Conservation (phyloP, 2,888 invertebrate species). For the Leptinotarsa peninsularis region DNA sequence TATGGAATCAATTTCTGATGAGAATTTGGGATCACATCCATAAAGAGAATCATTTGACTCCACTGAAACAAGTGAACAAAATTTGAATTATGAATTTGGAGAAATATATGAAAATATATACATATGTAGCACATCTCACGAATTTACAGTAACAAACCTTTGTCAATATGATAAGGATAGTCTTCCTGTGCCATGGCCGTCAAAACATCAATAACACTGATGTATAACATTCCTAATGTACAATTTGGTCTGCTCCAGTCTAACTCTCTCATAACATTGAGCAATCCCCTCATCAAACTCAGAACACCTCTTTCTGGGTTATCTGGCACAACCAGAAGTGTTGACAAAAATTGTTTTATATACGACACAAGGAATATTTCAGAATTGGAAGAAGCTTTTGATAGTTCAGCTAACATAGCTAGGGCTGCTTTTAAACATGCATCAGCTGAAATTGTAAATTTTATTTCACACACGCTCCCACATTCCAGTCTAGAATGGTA, state of each 20-base stretch:
- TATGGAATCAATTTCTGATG: slow-evolving; percentile 82
- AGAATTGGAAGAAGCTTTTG: slow-evolving; percentile 80
- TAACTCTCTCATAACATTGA: slow-evolving; percentile 83
- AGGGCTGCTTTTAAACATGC: slow-evolving; percentile 93
- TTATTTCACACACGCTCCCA: no score
- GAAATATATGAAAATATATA: slow-evolving; percentile 25
- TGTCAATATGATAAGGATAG: slow-evolving; percentile 88
- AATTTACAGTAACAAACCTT: slow-evolving; percentile 71
- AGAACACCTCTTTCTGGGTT: slow-evolving; percentile 90
- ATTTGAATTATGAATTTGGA: neutral
- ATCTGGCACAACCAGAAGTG: slow-evolving; percentile 87
- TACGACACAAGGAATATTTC: slow-evolving; percentile 79
- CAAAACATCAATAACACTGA: slow-evolving; percentile 82
- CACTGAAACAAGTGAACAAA: slow-evolving; percentile 69
- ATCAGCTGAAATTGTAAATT: slow-evolving; percentile 76
- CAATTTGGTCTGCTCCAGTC: slow-evolving; percentile 78
- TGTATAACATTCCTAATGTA: slow-evolving; percentile 76
- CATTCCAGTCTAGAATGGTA: no score
- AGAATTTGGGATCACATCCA: slow-evolving; percentile 88
- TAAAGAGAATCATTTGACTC: slow-evolving; percentile 94
- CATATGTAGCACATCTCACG: neutral
- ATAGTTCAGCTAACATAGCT: slow-evolving; percentile 81
- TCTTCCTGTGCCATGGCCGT: slow-evolving; percentile 83
- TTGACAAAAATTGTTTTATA: slow-evolving; percentile 83
- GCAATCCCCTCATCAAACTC: slow-evolving; percentile 82